These are phyloP conservation scores for Enteromius afrohamiltoni DNA, from an alignment of 2,797 vertebrate genomes.

Conservation along the genomic window DNA sequence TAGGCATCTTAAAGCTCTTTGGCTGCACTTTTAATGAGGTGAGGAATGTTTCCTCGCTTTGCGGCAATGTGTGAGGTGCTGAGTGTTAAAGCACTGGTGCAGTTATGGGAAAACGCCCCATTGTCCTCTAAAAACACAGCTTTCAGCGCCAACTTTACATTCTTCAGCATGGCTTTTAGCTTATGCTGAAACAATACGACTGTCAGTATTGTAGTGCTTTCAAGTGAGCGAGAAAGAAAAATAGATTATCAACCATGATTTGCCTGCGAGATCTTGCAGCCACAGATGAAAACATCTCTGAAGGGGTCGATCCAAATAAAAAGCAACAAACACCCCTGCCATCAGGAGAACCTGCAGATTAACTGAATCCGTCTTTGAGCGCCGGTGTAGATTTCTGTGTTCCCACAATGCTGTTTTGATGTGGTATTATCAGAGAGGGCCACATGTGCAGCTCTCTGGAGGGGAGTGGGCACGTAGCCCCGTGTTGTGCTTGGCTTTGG, in stretches of 20 bases:
- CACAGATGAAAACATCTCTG: neutral
- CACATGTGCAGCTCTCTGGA: constrained; percentile 51
- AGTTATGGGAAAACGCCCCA: constrained; percentile 30
- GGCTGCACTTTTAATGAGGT: constrained; percentile 29
- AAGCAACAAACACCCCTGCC: constrained; percentile 33
- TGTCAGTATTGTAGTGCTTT: constrained; percentile 25
- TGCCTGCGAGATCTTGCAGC: neutral
- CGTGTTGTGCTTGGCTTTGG: constrained; percentile 56
- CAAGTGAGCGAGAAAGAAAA: constrained; percentile 31
- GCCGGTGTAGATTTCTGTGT: constrained; percentile 44
- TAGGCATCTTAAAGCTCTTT: constrained; percentile 44
- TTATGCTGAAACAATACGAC: constrained; percentile 5
- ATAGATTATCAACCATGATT: constrained; percentile 30
- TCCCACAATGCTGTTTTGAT: constrained; percentile 50
- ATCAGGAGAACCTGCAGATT: constrained; percentile 36
- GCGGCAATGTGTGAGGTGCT: constrained; percentile 40
- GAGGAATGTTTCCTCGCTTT: constrained; percentile 45
- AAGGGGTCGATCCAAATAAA: constrained; percentile 28
- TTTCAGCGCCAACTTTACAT: constrained; percentile 32
- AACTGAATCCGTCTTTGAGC: constrained; percentile 16
- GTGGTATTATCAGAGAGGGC: constrained; percentile 58
- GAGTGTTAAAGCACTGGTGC: constrained; percentile 35
- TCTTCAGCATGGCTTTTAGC: constrained; percentile 29
- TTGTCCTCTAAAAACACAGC: constrained; percentile 46
- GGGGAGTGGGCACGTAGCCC: constrained; percentile 48